Evolutionary conservation across 2,888 invertebrate genomes (phyloP), one percentile per base, ranked within the genome.

Genomic region (Diarsia dahlii): DNA sequence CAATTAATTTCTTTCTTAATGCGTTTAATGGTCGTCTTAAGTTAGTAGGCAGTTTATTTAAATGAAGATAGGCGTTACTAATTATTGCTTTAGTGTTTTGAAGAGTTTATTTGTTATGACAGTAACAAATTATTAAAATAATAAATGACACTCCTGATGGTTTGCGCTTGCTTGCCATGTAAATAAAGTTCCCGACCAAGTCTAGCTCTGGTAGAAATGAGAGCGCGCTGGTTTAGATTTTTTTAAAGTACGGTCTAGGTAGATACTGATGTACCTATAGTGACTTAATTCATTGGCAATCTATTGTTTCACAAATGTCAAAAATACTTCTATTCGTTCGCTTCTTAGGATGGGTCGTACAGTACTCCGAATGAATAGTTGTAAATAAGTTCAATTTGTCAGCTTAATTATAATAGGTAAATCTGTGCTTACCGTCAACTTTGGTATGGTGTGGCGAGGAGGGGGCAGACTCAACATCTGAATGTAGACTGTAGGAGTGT

Each of bases 401-500:
- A 39, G 5, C 4, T 3, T 4, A 39, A 39, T 39, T 39, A 39
- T 39, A 39, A 39, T 2, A n/a, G n/a, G n/a, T n/a, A 39, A 39
- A 8, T 39, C 39, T 39, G 39, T 39, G 0, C 89, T 85, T 65
- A 98, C 98, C 98, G 90, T 98, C 98, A 92, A 98, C 97, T 97
- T 97, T 98, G 96, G 97, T 97, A 95, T 97, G 97, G 91, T 97
- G 95, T 80, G 98, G 98, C 75, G 98, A 98, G 84, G 97, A 97
- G 65, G 98, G 98, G 89, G 97, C 94, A 63, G 98, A 98, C 88
- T 98, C 98, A 63, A 97, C 97, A 92, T 98, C 98, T 86, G 98
- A 98, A 87, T 97, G 97, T 72, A 98, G 95, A 93, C 99, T 99
- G 97, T 99, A 99, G 85, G 99, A 99, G 97, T 99, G 99, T 95